Evolutionary conservation across 2,888 invertebrate genomes (phyloP).

Genomic region (Hedya salicella): DNA sequence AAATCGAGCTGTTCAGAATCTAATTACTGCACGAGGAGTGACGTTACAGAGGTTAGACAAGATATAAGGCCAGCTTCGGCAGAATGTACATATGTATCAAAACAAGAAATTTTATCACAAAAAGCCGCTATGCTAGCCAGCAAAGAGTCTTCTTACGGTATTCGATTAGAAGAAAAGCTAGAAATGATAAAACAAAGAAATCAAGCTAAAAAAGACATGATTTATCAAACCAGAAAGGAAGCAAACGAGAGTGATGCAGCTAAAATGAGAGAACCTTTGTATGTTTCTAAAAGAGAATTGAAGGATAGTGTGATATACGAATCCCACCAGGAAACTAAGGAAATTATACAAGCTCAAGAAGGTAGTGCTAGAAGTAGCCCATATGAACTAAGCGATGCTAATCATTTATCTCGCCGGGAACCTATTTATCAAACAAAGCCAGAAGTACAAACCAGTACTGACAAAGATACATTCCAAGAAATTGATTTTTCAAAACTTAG

Average conservation of each 20-base stretch:
- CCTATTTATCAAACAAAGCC: slow-evolving; percentile 78
- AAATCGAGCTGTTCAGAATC: slow-evolving; percentile 79
- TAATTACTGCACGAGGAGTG: slow-evolving; percentile 64
- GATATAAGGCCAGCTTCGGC: slow-evolving; percentile 75
- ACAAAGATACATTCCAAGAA: slow-evolving; percentile 75
- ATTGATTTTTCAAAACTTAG: slow-evolving; percentile 82
- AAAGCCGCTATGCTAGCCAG: slow-evolving; percentile 80
- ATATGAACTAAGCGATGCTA: slow-evolving; percentile 80
- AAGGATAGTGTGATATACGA: slow-evolving; percentile 83
- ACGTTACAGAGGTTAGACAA: slow-evolving; percentile 64
- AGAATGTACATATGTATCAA: slow-evolving; percentile 81
- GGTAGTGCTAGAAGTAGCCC: slow-evolving; percentile 76
- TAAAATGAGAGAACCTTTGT: slow-evolving; percentile 79
- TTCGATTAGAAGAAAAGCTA: slow-evolving; percentile 76
- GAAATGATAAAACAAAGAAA: slow-evolving; percentile 83
- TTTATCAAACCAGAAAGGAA: slow-evolving; percentile 81
- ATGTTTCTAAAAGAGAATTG: slow-evolving; percentile 80
- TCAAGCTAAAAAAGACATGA: slow-evolving; percentile 82
- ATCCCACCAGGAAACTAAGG: slow-evolving; percentile 79
- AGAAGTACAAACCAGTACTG: slow-evolving; percentile 63
- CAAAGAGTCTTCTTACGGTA: slow-evolving; percentile 72
- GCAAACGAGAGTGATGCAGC: slow-evolving; percentile 76
- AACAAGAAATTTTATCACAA: slow-evolving; percentile 81
- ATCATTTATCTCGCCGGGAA: slow-evolving; percentile 79
- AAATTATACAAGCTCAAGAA: slow-evolving; percentile 58